Base-by-base conservation (phyloP, 37 sponge, comb jelly and placozoan genomes). In the Eunapius fragilis region DNA sequence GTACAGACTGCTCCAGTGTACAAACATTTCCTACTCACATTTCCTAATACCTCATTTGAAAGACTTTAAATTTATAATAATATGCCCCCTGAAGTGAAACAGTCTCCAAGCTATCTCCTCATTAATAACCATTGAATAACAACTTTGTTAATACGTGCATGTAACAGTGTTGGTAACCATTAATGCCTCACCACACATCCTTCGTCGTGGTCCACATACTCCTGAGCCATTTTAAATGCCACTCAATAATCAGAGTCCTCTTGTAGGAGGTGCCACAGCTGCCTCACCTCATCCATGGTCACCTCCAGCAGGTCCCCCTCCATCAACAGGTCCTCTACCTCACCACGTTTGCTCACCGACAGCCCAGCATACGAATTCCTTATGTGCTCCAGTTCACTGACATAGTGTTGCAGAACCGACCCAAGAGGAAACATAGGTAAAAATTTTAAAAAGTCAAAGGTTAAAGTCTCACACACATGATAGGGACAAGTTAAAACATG, bases 271-370 rank as follows among this genome's bases (percentile, higher is more conserved):
- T 83, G 83, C 97, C 97, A 96, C 37, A 96, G 87, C 41, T 89
- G 87, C 23, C 81, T 80, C 0, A 87, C 85, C 58, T 96, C 97
- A 25, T 96, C 94, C 67, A 94, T 48, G 3, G 82, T 86, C 34
- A 96, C 89, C 70, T 96, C 97, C n/a, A 93, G 74, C 23, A 96
- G 80, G 68, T 96, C 97, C 24, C 97, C 92, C 71, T 89, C 81
- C 49, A 93, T 80, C 68, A 93, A 37, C 48, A 91, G 70, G 70
- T 91, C 88, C 68, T 96, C 97, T n/a, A 96, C 77, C 72, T 86
- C 74, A 5, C 28, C 26, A 35, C 92, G 48, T 32, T 74, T 75
- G 31, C 28, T 70, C 27, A 71, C 80, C 9, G 89, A 75, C 24
- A 96, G 80, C 17, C 85, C 87, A 26, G 80, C 71, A 25, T 84